These are phyloP conservation scores for Tylochromis polylepis DNA, from an alignment of 2,113 vertebrate species.

Conservation along the genomic window DNA sequence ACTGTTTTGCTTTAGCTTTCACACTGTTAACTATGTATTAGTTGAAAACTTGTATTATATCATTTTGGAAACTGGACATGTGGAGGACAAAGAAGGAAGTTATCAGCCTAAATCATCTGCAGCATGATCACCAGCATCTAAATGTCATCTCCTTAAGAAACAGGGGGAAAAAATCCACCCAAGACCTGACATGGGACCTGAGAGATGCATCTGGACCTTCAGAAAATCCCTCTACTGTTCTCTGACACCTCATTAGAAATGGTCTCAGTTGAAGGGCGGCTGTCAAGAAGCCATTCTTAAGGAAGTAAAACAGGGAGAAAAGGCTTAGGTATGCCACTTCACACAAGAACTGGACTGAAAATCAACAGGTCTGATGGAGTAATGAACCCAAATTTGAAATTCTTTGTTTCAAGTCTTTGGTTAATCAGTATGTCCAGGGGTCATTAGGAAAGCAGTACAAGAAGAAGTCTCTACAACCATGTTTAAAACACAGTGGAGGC, in stretches of 20 bases:
- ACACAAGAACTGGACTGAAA: fast-evolving
- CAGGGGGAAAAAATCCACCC: neutral
- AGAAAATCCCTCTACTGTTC: neutral
- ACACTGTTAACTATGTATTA: neutral
- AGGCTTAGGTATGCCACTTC: neutral
- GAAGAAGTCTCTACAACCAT: neutral
- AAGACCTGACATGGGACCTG: neutral
- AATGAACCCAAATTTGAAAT: neutral
- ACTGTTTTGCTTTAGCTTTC: neutral
- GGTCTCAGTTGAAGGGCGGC: neutral
- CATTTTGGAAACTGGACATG: neutral
- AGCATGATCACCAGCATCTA: neutral
- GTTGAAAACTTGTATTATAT: neutral
- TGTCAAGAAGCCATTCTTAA: neutral
- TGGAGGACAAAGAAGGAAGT: neutral
- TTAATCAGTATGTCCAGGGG: neutral
- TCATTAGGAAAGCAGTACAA: neutral
- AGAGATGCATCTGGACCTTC: neutral
- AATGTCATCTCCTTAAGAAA: fast-evolving
- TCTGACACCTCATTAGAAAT: neutral
- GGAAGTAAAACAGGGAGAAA: neutral
- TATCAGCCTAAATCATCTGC: neutral
- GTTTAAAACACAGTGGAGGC: neutral
- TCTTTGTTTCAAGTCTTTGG: neutral
- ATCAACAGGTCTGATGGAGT: fast-evolving